phyloP scores from a whole-genome alignment of 2,888 invertebrate species.

The Hemicrepidius hirtus region DNA sequence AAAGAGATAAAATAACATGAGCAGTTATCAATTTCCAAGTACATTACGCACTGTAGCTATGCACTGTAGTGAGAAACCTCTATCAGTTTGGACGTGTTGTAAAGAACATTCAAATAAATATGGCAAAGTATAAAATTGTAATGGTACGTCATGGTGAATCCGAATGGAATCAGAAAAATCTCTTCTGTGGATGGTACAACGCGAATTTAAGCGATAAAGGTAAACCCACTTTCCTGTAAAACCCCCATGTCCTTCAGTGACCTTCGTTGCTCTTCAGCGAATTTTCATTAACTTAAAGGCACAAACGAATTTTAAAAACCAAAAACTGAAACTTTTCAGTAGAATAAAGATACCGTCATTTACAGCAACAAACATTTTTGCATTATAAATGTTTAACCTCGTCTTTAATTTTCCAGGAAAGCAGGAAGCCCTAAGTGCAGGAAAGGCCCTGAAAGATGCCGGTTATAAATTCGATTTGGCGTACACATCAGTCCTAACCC shows the following conservation, averaged over 20 bases:
- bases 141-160: conserved; percentile 81
- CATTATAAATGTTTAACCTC: background rate
- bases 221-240: conserved; percentile 64
- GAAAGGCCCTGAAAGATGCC: conserved; percentile 77
- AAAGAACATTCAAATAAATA: conserved; percentile 40
- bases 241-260: conserved; percentile 41
- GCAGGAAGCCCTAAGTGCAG: conserved; percentile 76
- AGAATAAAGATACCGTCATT: background rate
- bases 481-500: conserved; percentile 78
- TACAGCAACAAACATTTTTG: background rate
- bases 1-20: too few species aligned
- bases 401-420: conserved; percentile 70
- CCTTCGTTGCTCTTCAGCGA: conserved; percentile 69
- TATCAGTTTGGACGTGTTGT: too few species aligned
- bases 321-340: background rate
- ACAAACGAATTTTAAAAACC: background rate
- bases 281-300: conserved; percentile 51
- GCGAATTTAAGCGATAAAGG: conserved; percentile 77
- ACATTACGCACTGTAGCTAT: too few species aligned
- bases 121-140: conserved; percentile 75
- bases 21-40: too few species aligned
- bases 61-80: too few species aligned
- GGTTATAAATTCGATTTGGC: conserved; percentile 77
- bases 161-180: conserved; percentile 78
- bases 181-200: conserved; percentile 80